phyloP scores from a whole-genome alignment of 2,113 vertebrate genomes.

The Perca flavescens region DNA sequence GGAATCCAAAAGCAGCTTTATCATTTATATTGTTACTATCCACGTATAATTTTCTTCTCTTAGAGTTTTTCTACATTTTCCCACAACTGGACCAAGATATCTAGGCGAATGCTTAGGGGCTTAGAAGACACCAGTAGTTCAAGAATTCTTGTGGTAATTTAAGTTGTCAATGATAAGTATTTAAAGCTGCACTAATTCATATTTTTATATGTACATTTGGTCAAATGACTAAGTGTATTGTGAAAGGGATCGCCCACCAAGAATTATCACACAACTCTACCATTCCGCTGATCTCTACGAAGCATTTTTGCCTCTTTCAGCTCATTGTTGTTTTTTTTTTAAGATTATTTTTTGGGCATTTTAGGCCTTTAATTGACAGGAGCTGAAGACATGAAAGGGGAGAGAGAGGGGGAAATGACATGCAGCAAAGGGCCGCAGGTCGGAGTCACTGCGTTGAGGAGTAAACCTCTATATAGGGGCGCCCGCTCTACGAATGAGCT shows the following conservation, averaged over 20 bases:
- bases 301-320: neutral
- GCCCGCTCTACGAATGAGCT: too few species aligned
- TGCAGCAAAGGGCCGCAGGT: too few species aligned
- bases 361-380: too few species aligned
- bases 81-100: neutral
- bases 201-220: neutral
- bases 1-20: neutral
- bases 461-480: too few species aligned
- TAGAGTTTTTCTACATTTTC: neutral
- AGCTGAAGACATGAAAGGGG: too few species aligned
- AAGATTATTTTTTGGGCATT: too few species aligned
- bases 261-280: neutral
- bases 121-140: neutral
- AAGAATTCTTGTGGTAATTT: neutral
- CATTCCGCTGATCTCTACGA: neutral
- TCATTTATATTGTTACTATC: constrained; percentile 1
- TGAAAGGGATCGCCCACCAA: neutral
- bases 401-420: too few species aligned
- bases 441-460: too few species aligned
- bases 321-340: neutral
- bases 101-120: neutral
- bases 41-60: neutral
- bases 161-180: neutral
- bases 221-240: neutral
- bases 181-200: neutral